These are phyloP conservation scores for Eciton burchellii DNA, from an alignment of 1,140 invertebrate genomes.

Conservation along the genomic window DNA sequence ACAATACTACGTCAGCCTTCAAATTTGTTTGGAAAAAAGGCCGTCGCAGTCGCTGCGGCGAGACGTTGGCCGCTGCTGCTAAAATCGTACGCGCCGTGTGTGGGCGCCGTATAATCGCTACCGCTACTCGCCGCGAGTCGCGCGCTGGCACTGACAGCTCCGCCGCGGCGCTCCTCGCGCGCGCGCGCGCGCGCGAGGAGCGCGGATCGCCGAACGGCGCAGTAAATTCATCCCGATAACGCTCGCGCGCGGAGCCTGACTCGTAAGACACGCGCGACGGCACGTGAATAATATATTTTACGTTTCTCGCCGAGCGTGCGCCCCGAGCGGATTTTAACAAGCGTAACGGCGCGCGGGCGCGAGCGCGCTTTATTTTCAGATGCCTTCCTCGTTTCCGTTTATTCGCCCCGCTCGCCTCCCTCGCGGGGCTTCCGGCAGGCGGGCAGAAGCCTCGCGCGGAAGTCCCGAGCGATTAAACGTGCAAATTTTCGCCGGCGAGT, in stretches of 20 bases:
- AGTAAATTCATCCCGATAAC: conserved; percentile 58
- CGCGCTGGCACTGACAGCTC: conserved; percentile 40
- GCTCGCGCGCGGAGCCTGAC: conserved; percentile 8
- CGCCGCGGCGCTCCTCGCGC: conserved; percentile 51
- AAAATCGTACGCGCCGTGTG: conserved; percentile 64
- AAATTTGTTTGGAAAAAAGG: conserved; percentile 45
- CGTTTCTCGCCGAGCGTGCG: neutral
- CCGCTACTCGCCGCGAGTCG: conserved; percentile 15
- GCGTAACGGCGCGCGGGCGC: neutral
- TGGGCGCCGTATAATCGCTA: conserved; percentile 63
- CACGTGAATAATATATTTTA: conserved; percentile 10
- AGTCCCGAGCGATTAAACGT: no score
- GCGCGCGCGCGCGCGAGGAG: conserved; percentile 19
- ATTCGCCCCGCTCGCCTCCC: no score
- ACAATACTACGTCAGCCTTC: conserved; percentile 35
- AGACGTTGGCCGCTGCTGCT: conserved; percentile 39
- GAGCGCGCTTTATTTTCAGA: no score
- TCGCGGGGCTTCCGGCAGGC: no score
- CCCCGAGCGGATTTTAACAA: conserved; percentile 18
- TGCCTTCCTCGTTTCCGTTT: no score
- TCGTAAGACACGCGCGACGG: neutral
- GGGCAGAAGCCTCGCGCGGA: no score
- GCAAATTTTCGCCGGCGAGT: no score
- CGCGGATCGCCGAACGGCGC: conserved; percentile 51
- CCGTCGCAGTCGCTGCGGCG: neutral